phyloP scores from a whole-genome alignment of 2,888 invertebrate species.

The Ectemnius cavifrons region DNA sequence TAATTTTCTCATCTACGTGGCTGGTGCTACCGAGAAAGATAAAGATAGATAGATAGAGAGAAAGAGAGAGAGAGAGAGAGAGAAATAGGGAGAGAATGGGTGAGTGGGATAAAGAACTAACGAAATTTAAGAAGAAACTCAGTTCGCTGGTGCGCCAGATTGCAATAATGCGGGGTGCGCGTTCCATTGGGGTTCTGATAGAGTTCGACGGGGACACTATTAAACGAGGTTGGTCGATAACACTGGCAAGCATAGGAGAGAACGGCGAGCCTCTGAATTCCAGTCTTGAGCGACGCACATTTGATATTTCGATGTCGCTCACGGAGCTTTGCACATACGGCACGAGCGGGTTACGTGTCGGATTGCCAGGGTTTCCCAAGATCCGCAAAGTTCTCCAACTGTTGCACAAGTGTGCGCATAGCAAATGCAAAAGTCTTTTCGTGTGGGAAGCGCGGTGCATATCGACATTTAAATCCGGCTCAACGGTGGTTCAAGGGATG shows the following conservation, averaged over 20 bases:
- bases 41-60: neutral
- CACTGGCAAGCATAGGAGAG: neutral
- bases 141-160: too few species aligned
- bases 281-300: neutral
- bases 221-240: constrained; percentile 1
- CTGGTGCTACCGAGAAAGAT: neutral
- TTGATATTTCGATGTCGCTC: neutral
- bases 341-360: neutral
- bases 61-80: too few species aligned
- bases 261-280: neutral
- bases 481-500: neutral
- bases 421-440: too few species aligned
- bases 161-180: too few species aligned
- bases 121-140: too few species aligned
- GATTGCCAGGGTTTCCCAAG: neutral
- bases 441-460: neutral
- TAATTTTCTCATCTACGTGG: neutral
- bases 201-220: neutral
- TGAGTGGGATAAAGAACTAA: too few species aligned
- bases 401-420: constrained; percentile 19
- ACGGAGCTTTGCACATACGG: neutral
- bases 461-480: constrained; percentile 2
- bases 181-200: too few species aligned
- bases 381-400: constrained; percentile 30
- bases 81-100: too few species aligned